Percentiles rank a stretch among this genome's conserved stretches.
Evolutionary conservation across 2,797 vertebrate genomes (phyloP).

Genomic region (Natrix natrix): DNA sequence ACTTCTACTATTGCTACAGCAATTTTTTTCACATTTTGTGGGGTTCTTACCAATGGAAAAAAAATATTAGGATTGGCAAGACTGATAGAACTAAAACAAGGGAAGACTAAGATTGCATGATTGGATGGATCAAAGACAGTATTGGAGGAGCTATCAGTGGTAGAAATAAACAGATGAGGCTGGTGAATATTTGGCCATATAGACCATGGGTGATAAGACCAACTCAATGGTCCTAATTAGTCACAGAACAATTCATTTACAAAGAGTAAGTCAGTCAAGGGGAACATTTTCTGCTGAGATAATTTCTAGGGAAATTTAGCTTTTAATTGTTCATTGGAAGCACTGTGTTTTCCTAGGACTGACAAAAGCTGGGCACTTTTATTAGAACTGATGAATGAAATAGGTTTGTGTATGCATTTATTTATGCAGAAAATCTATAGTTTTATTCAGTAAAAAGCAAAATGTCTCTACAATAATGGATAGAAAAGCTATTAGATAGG

Average conservation of each 20-base stretch:
- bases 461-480: background rate
- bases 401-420: background rate
- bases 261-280: background rate
- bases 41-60: background rate
- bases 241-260: background rate
- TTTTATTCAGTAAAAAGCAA: background rate
- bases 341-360: background rate
- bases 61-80: background rate
- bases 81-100: background rate
- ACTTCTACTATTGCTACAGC: background rate
- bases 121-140: background rate
- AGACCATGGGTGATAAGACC: background rate
- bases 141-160: background rate
- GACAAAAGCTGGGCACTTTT: background rate
- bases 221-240: background rate
- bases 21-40: background rate
- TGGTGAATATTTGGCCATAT: background rate
- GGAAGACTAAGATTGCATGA: background rate
- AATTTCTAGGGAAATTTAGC: background rate
- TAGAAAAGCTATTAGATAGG: background rate
- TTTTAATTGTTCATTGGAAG: background rate
- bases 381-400: background rate
- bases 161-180: background rate
- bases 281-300: background rate
- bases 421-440: background rate